phyloP scores from a whole-genome alignment of 2,797 vertebrate genomes.

The Ciconia nigra region DNA sequence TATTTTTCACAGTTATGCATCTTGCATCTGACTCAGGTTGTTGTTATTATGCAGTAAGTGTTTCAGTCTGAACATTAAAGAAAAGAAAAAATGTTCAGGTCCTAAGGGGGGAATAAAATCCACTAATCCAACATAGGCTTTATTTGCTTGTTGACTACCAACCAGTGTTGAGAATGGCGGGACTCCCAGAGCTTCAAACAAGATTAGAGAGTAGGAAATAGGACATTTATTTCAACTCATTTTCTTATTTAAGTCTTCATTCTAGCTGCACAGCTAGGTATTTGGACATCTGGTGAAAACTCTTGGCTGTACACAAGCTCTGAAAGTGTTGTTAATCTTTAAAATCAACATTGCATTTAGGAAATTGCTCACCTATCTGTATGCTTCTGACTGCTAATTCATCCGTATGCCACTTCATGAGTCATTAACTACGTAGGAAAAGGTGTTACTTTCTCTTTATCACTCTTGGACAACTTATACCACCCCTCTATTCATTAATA shows the following conservation, averaged over 20 bases:
- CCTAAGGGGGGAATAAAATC: slow-evolving; percentile 49
- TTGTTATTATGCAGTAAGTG: slow-evolving; percentile 47
- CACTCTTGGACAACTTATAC: background rate
- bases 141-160: slow-evolving; percentile 59
- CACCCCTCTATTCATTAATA: background rate
- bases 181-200: slow-evolving; percentile 49
- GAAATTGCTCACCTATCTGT: slow-evolving; percentile 17
- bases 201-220: slow-evolving; percentile 57
- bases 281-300: slow-evolving; percentile 31
- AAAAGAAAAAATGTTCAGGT: slow-evolving; percentile 40
- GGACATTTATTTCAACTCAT: slow-evolving; percentile 54
- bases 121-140: slow-evolving; percentile 54
- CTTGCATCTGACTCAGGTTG: slow-evolving; percentile 46
- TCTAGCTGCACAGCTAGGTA: background rate
- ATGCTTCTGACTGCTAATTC: slow-evolving; percentile 2
- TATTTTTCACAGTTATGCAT: slow-evolving; percentile 41
- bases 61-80: slow-evolving; percentile 48
- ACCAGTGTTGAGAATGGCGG: background rate
- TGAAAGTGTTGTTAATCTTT: slow-evolving; percentile 63
- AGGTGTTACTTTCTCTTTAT: background rate
- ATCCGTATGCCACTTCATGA: background rate
- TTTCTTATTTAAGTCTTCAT: slow-evolving; percentile 48
- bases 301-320: background rate
- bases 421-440: background rate
- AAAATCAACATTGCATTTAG: slow-evolving; percentile 63